phyloP scores from a whole-genome alignment of 2,888 invertebrate species.

The Phasia obesa region DNA sequence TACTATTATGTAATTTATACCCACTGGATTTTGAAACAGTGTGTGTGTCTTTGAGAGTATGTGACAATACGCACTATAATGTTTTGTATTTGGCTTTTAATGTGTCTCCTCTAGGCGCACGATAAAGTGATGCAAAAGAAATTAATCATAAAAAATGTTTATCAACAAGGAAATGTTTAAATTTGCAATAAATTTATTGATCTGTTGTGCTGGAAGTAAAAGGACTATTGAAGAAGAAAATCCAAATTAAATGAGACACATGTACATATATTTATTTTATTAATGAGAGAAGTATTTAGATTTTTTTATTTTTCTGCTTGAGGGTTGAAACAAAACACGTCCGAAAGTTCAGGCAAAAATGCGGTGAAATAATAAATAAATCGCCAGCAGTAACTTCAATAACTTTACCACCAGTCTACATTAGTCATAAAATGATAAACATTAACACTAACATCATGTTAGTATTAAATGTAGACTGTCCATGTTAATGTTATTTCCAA shows the following conservation, averaged over 20 bases:
- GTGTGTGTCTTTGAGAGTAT: background rate
- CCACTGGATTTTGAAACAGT: constrained; percentile 12
- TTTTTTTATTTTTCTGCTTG: no score
- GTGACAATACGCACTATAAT: constrained; percentile 51
- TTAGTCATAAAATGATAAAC: no score
- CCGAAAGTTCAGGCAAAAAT: no score
- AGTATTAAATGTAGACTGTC: no score
- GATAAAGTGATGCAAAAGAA: constrained; percentile 25
- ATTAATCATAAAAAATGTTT: constrained; percentile 54
- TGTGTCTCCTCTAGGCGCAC: constrained; percentile 19
- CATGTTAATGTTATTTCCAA: no score
- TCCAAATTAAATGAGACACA: background rate
- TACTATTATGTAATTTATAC: constrained; percentile 67
- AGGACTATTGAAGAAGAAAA: background rate
- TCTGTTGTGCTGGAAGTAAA: background rate
- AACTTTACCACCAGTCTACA: no score
- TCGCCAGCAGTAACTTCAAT: no score
- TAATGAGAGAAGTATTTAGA: no score
- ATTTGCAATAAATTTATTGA: constrained; percentile 5
- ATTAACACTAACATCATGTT: no score
- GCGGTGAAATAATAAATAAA: no score
- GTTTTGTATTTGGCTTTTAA: background rate
- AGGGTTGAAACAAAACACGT: no score
- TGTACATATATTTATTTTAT: no score
- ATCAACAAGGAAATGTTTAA: constrained; percentile 56